Base-by-base conservation (phyloP, 2,888 invertebrate genomes). In the Papilio protenor region DNA sequence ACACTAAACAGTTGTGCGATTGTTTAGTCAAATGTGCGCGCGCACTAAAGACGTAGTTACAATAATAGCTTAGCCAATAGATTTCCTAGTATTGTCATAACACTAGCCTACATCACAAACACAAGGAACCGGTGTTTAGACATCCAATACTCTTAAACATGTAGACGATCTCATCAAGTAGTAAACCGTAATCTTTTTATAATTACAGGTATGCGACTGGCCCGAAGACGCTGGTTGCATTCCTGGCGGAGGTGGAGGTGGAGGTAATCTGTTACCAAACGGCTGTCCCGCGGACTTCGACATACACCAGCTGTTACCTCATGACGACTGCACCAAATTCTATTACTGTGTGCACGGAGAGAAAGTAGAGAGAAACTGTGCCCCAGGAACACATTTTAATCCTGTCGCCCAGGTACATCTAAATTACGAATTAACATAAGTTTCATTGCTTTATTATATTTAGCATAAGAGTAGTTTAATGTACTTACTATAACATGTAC, bases 281-380 rank as follows among this genome's bases (percentile, higher is more conserved):
- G 85, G 85, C 0, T 87, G 87, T 75, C 87, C 87, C 0, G 81
- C 81, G 10, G 82, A 87, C 73, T 85, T 83, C 64, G 57, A 82
- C 6, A 77, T 83, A 1, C 83, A 87, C 49, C 75, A 81, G 8
- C 81, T 88, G 0, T 73, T 88, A 21, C 87, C 88, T 0, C 87
- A 88, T 71, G 83, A 85, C 0, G 79, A 85, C 23, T 89, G 89
- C 75, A 69, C 75, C 45, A 84, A 84, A 75, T 89, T 85, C 83
- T 89, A 87, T 80, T 84, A 85, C 59, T 89, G 89, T 79, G 81
- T 83, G 3, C 78, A 80, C 27, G 88, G 87, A n/a, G 79, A 82
- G 16, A 80, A 79, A 47, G 80, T 84, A 0, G 80, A 75, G 27
- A 76, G 81, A 3, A 16, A 76, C 1, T 87, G 87, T 57, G 75